Conservation (phyloP, 1,140 invertebrate species). For the Euura lappo region DNA sequence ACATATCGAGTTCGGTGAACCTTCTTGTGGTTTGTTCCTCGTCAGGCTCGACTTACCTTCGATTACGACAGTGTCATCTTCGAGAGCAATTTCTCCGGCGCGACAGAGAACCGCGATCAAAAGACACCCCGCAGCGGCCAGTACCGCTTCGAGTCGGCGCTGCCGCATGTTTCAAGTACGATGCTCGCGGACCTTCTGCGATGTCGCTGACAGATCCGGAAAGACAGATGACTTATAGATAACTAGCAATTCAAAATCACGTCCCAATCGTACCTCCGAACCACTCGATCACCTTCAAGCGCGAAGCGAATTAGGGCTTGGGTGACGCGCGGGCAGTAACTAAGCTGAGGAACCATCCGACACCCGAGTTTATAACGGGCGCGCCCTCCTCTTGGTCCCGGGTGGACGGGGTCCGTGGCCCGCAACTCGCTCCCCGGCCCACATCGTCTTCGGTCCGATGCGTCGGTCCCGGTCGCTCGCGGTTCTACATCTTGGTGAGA, state of each 20-base stretch:
- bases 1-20: neutral
- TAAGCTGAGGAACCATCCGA: constrained; percentile 51
- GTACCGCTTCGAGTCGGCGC: neutral
- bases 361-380: constrained; percentile 59
- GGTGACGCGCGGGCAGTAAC: constrained; percentile 33
- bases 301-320: neutral
- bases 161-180: neutral
- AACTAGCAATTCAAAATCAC: too few species aligned
- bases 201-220: neutral
- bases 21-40: neutral
- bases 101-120: neutral
- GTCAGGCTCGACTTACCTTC: constrained; percentile 41
- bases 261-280: too few species aligned
- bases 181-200: neutral
- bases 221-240: neutral
- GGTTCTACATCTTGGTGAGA: neutral
- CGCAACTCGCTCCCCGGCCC: constrained; percentile 1
- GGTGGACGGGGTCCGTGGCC: constrained; percentile 4
- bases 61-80: constrained; percentile 37
- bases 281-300: neutral
- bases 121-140: constrained; percentile 4
- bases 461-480: neutral
- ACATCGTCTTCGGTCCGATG: neutral
- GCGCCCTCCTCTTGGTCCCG: constrained; percentile 48
- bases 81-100: neutral